Evolutionary conservation across 1,140 invertebrate species (phyloP).

Genomic region (Leucophenga varia): DNA sequence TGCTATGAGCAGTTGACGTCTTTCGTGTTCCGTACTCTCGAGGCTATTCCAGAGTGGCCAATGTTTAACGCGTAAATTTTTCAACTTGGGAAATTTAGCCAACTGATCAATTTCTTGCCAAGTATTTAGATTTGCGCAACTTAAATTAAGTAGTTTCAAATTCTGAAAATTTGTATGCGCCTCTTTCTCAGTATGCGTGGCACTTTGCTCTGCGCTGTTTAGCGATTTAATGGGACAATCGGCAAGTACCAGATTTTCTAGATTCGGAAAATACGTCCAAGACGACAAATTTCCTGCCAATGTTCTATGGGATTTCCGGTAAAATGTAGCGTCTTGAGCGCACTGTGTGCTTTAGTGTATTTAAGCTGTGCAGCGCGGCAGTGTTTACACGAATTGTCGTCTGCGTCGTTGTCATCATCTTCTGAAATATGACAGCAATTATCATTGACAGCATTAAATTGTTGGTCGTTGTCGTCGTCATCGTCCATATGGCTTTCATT

Average conservation of each 20-base stretch:
- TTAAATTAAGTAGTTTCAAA: conserved; percentile 79
- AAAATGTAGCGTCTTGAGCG: conserved; percentile 77
- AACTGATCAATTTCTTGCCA: conserved; percentile 88
- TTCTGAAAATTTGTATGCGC: conserved; percentile 59
- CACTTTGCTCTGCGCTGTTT: conserved; percentile 20
- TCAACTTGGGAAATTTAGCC: conserved; percentile 77
- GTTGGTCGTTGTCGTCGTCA: neutral
- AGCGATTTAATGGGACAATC: conserved; percentile 69
- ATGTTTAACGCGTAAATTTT: conserved; percentile 76
- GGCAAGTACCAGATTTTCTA: conserved; percentile 81
- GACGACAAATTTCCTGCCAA: conserved; percentile 80
- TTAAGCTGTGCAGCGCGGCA: conserved; percentile 18
- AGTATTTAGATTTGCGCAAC: conserved; percentile 75
- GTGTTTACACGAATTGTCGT: conserved; percentile 7
- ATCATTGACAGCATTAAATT: neutral
- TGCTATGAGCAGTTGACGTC: conserved; percentile 82
- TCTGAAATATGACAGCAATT: neutral
- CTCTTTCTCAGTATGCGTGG: conserved; percentile 28
- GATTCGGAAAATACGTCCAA: conserved; percentile 78
- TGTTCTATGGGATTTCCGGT: conserved; percentile 78
- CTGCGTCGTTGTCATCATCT: conserved; percentile 1
- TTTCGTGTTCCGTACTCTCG: conserved; percentile 84
- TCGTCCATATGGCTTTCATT: conserved; percentile 13
- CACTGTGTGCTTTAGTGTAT: conserved; percentile 59
- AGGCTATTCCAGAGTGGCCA: conserved; percentile 71